phyloP scores from a whole-genome alignment of 2,113 vertebrate genomes.

The Gracilinanus agilis region DNA sequence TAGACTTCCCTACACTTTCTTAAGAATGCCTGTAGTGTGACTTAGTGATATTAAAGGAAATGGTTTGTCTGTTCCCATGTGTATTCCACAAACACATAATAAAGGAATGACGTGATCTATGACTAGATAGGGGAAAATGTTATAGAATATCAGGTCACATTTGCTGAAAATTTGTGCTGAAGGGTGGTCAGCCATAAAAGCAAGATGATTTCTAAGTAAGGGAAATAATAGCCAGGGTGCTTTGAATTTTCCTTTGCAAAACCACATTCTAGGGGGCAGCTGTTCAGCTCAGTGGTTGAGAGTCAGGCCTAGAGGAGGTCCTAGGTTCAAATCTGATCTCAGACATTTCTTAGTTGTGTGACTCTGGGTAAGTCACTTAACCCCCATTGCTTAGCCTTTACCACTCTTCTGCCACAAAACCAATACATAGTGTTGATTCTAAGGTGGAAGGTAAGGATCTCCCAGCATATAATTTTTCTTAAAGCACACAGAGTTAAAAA shows the following conservation, averaged over 20 bases:
- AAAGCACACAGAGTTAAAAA: no score
- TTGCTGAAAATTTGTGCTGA: background rate
- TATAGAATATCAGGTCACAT: slow-evolving; percentile 25
- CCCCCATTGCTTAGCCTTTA: no score
- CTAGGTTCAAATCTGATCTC: no score
- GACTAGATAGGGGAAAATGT: slow-evolving; percentile 11
- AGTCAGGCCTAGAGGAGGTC: no score
- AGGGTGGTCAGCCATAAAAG: background rate
- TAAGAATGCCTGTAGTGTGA: background rate
- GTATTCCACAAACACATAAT: slow-evolving; percentile 50
- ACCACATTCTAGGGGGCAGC: no score
- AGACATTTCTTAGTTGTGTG: no score
- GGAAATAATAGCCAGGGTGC: accelerated
- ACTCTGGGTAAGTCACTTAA: no score
- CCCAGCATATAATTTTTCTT: no score
- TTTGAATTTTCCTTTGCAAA: background rate
- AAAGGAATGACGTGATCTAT: slow-evolving; percentile 31
- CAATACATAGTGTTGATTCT: no score
- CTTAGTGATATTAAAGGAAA: background rate
- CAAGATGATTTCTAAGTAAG: background rate
- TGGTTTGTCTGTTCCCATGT: background rate
- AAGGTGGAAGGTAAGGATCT: no score
- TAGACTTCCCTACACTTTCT: background rate
- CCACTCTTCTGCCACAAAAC: no score
- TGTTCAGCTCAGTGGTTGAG: no score